Conservation (phyloP, 2,113 vertebrate genomes). For the Chamaea fasciata region DNA sequence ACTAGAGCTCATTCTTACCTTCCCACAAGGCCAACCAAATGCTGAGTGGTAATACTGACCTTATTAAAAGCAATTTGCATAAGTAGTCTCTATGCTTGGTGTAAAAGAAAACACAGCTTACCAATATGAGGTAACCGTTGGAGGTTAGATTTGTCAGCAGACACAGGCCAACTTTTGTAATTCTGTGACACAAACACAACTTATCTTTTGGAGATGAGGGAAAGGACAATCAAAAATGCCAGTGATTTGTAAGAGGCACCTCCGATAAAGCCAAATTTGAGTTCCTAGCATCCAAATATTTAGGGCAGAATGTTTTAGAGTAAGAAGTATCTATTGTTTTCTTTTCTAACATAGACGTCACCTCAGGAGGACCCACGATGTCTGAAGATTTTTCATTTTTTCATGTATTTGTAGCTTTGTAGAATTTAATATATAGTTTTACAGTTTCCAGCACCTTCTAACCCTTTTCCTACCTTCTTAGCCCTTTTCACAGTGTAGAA, state of each 20-base stretch:
- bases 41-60: not conserved
- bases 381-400: not conserved
- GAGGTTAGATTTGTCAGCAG: not conserved
- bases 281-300: not conserved
- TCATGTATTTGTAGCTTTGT: not conserved
- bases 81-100: not conserved
- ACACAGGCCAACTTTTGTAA: not conserved
- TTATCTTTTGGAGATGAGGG: not conserved
- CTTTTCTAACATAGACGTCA: not conserved
- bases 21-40: not conserved
- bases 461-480: not conserved
- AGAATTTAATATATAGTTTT: not conserved
- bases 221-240: not conserved
- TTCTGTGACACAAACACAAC: not conserved
- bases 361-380: not conserved
- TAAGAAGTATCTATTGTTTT: not conserved
- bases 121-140: not conserved
- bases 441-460: not conserved
- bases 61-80: not conserved
- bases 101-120: not conserved
- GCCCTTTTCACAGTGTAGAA: not conserved
- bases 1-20: not conserved
- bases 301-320: not conserved
- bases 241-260: not conserved
- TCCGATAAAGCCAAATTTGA: not conserved